Base-by-base conservation (phyloP, 2,888 invertebrate species). In the Rosalia funebris region DNA sequence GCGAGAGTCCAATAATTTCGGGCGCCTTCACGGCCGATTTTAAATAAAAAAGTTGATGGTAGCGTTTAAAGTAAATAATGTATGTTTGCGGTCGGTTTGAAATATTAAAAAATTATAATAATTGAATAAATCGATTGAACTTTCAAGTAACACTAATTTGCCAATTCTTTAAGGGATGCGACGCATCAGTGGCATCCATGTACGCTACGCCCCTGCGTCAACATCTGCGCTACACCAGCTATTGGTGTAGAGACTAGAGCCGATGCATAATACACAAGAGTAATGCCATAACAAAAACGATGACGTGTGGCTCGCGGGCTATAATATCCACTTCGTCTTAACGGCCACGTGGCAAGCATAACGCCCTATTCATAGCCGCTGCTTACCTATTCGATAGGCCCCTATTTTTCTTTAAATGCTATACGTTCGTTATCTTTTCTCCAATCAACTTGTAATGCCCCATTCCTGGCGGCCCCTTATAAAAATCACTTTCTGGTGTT, bases 271-370 rank as follows among this genome's bases (percentile, higher is more conserved):
- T n/a, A n/a, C n/a, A n/a, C n/a, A n/a, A n/a, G n/a, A 2, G 11
- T 34, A 69, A 73, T 69, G 66, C 70, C 71, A 67, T 70, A 72
- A 72, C 71, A 73, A 73, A 70, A 63, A 47, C 66, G 60, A 58
- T 67, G 69, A 65, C 73, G 69, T 71, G 71, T 69, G 73, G 63
- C 71, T 57, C 58, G 57, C 42, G 19, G 64, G 66, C 65, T 66
- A 69, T 71, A 74, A 71, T 69, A 72, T 68, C 74, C 71, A 74
- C 74, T 74, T 74, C 71, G 69, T 70, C 70, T 57, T 68, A 66
- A 70, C 68, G 66, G 70, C 68, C 74, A 72, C 74, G 72, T 71
- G 72, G 63, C 64, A 47, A 67, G 60, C 68, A 71, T 74, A 71
- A 74, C 65, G 69, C 66, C 56, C 71, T 68, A 71, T 72, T 71